Conservation (phyloP, 2,888 invertebrate genomes). For the Trachelus tabidus region DNA sequence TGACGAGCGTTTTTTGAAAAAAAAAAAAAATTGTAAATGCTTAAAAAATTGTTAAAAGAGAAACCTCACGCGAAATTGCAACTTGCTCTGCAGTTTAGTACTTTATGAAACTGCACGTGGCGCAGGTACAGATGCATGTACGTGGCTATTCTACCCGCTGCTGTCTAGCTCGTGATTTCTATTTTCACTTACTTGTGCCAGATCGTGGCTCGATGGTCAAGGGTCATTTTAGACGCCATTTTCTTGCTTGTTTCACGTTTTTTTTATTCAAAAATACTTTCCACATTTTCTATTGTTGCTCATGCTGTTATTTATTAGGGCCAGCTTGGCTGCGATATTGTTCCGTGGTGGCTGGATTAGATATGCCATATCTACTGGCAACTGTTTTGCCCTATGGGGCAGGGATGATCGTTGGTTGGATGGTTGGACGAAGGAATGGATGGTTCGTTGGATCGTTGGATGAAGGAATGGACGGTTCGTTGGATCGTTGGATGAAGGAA, state of each 20-base stretch:
- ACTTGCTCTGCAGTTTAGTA: neutral
- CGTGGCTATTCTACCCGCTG: neutral
- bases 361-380: too few relatives aligned
- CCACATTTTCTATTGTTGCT: neutral
- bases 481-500: too few relatives aligned
- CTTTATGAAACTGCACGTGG: neutral
- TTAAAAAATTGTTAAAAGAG: neutral
- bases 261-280: neutral
- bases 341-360: neutral
- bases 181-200: neutral
- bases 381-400: neutral
- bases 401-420: neutral
- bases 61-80: constrained; percentile 5
- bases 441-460: too few relatives aligned
- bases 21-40: neutral
- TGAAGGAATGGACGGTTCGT: too few relatives aligned
- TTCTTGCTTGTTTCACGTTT: neutral
- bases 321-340: neutral
- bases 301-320: too few relatives aligned
- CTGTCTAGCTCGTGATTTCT: neutral
- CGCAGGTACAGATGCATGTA: neutral
- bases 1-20: neutral
- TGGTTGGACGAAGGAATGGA: too few relatives aligned
- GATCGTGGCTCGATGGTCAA: neutral
- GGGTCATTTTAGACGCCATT: neutral